Evolutionary conservation across 1,140 invertebrate genomes (phyloP).

Genomic region (Odontomachus brunneus): DNA sequence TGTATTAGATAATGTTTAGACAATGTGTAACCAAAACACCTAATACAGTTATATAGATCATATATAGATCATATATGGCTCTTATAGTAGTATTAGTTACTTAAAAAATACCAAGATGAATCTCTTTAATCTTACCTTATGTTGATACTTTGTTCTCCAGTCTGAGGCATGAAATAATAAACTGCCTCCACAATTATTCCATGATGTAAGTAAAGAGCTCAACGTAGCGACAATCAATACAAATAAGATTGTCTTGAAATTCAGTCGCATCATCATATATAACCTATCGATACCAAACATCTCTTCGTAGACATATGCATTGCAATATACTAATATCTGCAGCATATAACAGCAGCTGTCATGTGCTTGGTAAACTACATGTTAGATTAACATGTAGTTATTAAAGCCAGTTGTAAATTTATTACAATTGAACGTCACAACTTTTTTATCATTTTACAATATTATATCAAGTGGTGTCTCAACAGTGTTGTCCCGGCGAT

Average conservation of each 20-base stretch:
- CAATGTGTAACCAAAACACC: no score
- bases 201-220: slow-evolving; percentile 83
- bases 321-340: neutral
- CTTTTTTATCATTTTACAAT: slow-evolving; percentile 31
- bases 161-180: slow-evolving; percentile 78
- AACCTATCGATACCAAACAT: slow-evolving; percentile 69
- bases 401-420: neutral
- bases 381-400: neutral
- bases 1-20: no score
- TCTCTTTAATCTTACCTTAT: slow-evolving; percentile 71
- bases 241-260: slow-evolving; percentile 83
- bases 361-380: neutral
- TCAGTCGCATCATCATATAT: slow-evolving; percentile 84
- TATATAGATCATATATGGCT: no score
- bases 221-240: slow-evolving; percentile 80
- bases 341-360: neutral
- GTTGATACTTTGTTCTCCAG: slow-evolving; percentile 87
- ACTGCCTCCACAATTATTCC: slow-evolving; percentile 81
- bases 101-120: neutral
- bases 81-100: no score
- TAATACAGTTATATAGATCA: no score
- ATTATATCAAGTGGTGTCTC: neutral
- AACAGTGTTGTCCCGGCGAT: neutral
- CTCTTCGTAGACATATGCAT: neutral
- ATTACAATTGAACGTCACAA: slow-evolving; percentile 23